These are phyloP conservation scores for Lasiurus borealis DNA, from an alignment of 2,113 vertebrate species.

Conservation along the genomic window DNA sequence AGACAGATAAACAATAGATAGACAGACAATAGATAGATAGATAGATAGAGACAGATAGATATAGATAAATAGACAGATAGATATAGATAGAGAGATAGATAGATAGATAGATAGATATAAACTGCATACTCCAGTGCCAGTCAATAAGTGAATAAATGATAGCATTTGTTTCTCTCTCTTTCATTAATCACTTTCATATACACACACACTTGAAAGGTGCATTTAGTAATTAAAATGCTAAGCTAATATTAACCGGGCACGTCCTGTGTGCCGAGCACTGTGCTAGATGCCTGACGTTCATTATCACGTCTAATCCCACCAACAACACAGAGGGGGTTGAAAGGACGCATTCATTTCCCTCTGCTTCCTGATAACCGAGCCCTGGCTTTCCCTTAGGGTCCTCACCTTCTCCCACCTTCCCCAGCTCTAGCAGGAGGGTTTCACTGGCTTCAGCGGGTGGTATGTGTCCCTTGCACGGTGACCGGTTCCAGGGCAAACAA, in stretches of 20 bases:
- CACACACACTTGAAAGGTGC: too few species aligned
- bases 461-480: neutral
- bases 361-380: neutral
- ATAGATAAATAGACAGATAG: too few species aligned
- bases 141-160: too few species aligned
- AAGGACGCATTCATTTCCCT: neutral
- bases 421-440: neutral
- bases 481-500: neutral
- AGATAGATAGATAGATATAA: too few species aligned
- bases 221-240: neutral
- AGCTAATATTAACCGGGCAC: neutral
- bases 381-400: neutral
- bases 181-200: too few species aligned
- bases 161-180: too few species aligned
- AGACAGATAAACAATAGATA: too few species aligned
- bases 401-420: neutral
- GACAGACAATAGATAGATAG: too few species aligned
- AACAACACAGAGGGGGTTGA: neutral
- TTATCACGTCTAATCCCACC: neutral
- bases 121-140: too few species aligned
- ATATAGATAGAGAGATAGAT: too few species aligned
- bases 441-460: neutral
- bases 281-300: neutral
- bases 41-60: too few species aligned
- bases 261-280: neutral